Percentiles rank a stretch among this genome's conserved stretches.
These are phyloP conservation scores for Atta cephalotes DNA, from an alignment of 1,140 invertebrate species.

Conservation along the genomic window DNA sequence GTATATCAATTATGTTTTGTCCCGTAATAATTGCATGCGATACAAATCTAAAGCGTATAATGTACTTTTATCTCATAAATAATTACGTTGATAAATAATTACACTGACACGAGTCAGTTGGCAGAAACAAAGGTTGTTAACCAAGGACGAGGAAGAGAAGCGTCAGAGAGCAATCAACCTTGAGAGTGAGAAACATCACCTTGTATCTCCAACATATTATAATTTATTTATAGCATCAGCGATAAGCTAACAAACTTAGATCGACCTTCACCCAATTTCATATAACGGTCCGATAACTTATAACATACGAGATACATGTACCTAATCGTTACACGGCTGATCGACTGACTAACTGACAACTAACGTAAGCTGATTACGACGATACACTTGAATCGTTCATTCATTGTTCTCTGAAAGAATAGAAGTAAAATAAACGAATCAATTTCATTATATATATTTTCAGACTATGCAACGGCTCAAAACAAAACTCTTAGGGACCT, in stretches of 20 bases:
- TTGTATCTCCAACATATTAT: background rate
- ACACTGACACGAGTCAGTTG: background rate
- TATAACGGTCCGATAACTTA: conserved; percentile 26
- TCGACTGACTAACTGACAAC: too few relatives aligned
- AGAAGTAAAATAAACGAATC: background rate
- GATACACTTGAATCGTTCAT: background rate
- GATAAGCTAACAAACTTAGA: conserved; percentile 5
- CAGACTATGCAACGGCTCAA: conserved; percentile 80
- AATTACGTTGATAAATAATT: background rate
- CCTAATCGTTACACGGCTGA: conserved; percentile 19
- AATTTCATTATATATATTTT: conserved; percentile 29
- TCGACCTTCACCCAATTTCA: conserved; percentile 66
- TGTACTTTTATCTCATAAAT: background rate
- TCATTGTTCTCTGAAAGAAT: background rate
- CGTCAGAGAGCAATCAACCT: background rate
- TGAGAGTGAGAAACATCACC: background rate
- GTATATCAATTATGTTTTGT: background rate
- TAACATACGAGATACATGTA: background rate
- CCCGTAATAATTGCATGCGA: background rate
- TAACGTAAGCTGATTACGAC: background rate
- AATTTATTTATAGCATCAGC: background rate
- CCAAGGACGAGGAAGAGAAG: background rate
- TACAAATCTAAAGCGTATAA: background rate
- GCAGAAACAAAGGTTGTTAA: background rate
- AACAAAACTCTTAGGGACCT: conserved; percentile 89